Conservation (phyloP, 2,888 invertebrate species). For the Ernsta delagoae region DNA sequence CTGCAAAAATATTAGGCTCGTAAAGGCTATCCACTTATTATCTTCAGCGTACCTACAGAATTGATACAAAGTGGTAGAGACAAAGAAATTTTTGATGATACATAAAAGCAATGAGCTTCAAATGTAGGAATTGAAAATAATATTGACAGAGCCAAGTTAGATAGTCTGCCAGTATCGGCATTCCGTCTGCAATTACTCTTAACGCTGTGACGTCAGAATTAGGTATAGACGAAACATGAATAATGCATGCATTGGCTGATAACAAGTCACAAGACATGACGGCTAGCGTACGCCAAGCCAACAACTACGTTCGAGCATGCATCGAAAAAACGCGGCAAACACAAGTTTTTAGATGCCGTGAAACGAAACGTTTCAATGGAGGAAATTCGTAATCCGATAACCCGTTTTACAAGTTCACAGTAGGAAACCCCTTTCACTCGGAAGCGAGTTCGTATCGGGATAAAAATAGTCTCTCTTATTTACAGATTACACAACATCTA, state of each 20-base stretch:
- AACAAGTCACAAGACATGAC: constrained; percentile 39
- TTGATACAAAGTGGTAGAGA: neutral
- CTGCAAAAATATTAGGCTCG: neutral
- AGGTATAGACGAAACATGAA: constrained; percentile 42
- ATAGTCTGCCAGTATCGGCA: constrained; percentile 53
- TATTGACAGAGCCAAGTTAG: constrained; percentile 40
- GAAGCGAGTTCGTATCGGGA: constrained; percentile 57
- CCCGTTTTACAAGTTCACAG: constrained; percentile 61
- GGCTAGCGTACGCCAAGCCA: constrained; percentile 19
- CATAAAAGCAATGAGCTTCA: too few species aligned
- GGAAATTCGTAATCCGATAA: constrained; percentile 47
- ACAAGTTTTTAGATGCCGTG: constrained; percentile 30
- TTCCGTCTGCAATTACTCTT: constrained; percentile 37
- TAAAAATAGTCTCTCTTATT: constrained; percentile 72
- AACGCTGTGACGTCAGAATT: constrained; percentile 36
- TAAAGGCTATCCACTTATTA: neutral
- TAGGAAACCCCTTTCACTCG: constrained; percentile 77
- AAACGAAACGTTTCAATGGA: constrained; percentile 41
- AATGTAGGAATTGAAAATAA: too few species aligned
- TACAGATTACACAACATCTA: constrained; percentile 65
- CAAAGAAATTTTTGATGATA: neutral
- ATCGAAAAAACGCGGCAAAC: constrained; percentile 13
- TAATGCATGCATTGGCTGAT: constrained; percentile 40
- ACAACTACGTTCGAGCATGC: neutral
- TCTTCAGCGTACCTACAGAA: neutral